Conservation (phyloP, 2,888 invertebrate species). For the Stratiomys singularior region DNA sequence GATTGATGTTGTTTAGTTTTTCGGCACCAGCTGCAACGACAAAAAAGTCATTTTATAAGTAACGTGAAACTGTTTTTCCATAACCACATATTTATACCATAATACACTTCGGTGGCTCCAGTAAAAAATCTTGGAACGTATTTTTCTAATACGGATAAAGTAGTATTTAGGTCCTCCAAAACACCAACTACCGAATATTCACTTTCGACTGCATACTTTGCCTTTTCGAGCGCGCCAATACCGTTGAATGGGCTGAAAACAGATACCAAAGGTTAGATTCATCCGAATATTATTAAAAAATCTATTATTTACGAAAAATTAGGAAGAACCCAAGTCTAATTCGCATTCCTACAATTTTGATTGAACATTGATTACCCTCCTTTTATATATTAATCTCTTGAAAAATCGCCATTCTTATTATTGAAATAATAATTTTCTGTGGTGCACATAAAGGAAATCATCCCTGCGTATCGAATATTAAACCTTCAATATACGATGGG, state of each 20-base stretch:
- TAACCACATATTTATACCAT: constrained; percentile 69
- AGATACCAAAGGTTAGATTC: not conserved
- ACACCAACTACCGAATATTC: constrained; percentile 91
- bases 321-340: too few species aligned
- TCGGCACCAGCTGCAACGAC: constrained; percentile 76
- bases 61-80: not conserved
- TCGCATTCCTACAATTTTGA: too few species aligned
- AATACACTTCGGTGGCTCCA: constrained; percentile 81
- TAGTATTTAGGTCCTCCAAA: constrained; percentile 86
- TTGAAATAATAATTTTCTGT: too few species aligned
- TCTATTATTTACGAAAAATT: too few species aligned
- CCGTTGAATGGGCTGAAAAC: constrained; percentile 83
- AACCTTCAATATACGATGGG: too few species aligned
- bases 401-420: too few species aligned
- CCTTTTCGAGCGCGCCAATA: constrained; percentile 81
- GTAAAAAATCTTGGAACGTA: constrained; percentile 86
- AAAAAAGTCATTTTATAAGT: constrained; percentile 17
- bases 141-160: constrained; percentile 84
- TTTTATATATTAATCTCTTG: too few species aligned
- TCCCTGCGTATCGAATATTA: too few species aligned
- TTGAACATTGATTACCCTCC: too few species aligned
- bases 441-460: too few species aligned
- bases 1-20: constrained; percentile 81
- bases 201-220: constrained; percentile 85
- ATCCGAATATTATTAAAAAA: too few species aligned